Conservation (phyloP, 2,797 vertebrate species). For the Poecile montanus region DNA sequence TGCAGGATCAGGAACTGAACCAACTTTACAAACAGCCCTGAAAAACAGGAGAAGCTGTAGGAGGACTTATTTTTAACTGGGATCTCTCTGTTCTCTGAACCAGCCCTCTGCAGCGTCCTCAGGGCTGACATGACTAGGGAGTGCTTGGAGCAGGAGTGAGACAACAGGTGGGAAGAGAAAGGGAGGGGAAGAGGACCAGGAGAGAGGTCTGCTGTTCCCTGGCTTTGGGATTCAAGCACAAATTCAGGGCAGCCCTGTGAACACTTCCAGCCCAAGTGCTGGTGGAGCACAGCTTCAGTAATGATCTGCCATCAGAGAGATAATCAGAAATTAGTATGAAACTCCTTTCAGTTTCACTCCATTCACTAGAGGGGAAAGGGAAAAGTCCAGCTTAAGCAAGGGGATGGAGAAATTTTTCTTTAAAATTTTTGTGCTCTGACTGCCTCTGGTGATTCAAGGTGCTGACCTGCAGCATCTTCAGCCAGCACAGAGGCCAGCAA, state of each 20-base stretch:
- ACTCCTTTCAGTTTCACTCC: neutral
- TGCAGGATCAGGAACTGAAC: neutral
- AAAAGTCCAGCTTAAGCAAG: neutral
- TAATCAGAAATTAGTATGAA: neutral
- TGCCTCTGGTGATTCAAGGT: neutral
- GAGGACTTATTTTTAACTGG: constrained; percentile 26
- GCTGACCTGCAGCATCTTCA: neutral
- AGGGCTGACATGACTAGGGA: neutral
- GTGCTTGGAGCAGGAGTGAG: neutral
- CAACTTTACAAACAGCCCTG: neutral
- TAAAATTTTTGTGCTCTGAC: neutral
- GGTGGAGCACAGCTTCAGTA: neutral
- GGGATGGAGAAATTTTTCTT: neutral
- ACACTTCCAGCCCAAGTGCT: neutral
- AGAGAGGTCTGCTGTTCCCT: neutral
- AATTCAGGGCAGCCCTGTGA: neutral
- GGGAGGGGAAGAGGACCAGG: neutral
- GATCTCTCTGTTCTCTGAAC: neutral
- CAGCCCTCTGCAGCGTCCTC: neutral
- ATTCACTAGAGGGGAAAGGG: neutral
- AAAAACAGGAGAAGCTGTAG: neutral
- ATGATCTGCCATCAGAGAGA: neutral
- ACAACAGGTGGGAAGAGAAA: neutral
- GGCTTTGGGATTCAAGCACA: neutral
- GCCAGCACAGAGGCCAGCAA: neutral